Base-by-base conservation (phyloP, 2,888 invertebrate species). In the Mythimna impura region DNA sequence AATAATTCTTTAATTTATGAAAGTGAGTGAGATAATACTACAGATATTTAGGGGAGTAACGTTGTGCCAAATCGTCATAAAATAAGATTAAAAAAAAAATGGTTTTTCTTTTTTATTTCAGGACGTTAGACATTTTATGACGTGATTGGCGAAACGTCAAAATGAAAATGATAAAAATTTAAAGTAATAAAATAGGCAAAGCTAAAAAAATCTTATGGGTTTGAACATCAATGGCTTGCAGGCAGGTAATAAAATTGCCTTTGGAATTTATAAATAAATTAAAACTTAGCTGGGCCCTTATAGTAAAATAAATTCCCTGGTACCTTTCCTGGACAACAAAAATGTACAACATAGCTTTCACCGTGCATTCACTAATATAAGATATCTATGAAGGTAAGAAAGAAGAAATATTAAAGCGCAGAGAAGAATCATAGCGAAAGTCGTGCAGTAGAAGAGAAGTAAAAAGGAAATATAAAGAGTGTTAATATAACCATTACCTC, bases 1-100 rank as follows among this genome's bases (percentile, higher is more conserved):
- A 7, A 36, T n/a, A n/a, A 54, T 34, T 22, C 9, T 64, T 47
- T 58, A 12, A 40, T 1, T 30, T 40, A 30, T 20, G 0, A 58
- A 58, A 60, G 66, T 63, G 74, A 78, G 79, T 87, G 86, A 89
- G 88, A 90, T 89, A 80, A 82, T 82, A 84, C 73, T 75, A 78
- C 75, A 83, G 66, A 73, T 68, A 67, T 66, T 62, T 58, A 74
- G 57, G 70, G 73, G 36, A 40, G 63, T 66, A 67, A 57, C 52
- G 57, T 74, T 75, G 17, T 68, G 55, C 65, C 73, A 77, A 80
- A 30, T 20, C 57, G 47, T 68, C 73, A 73, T 47, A 43, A 43
- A 43, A 47, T 17, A 47, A 20, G 14, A 47, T 17, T 47, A 3
- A 30, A 30, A 14, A n/a, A 1, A 5, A 6, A 14, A 30, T 40